Evolutionary conservation across 30 jellyfish, hydroid and myxozoan genomes (phyloP), one percentile per base, ranked within the genome.

Genomic region (Cassiopea xamachana): DNA sequence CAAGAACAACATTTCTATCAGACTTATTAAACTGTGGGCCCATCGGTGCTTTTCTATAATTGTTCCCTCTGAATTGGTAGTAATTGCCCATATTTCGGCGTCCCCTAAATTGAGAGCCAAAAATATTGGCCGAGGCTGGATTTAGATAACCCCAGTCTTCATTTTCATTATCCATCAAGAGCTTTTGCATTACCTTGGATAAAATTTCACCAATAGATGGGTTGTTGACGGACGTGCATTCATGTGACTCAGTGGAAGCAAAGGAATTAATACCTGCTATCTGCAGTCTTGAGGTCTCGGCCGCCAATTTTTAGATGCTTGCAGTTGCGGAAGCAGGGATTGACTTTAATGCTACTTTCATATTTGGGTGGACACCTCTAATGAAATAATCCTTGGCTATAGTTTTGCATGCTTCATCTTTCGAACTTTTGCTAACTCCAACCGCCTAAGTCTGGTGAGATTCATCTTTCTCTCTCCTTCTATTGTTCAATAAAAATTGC

Each of bases 391-490:
- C 64, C 12, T 55, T 55, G 64, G 64, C 64, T 6, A 55, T 55
- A 10, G 64, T 55, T 45, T 79, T 79, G 7, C 77, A 2, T 27
- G 87, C 50, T 14, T 49, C 1, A 79, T 79, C 79, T 2, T 79
- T 19, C 87, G 48, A 79, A 71, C 27, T 79, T 79, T 79, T n/a
- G 1, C 75, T 50, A 79, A 79, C 51, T 79, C 80, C 18, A 79
- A 12, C 60, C 6, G 51, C 27, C 48, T 79, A 49, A 43, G 87
- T 79, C 48, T 79, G 87, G 51, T 80, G 48, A 17, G 73, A 47
- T 79, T 79, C 87, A 14, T 79, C 87, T 47, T 72, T 15, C 87
- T 79, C 60, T 79, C 87, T 2, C 48, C 27, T 79, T 18, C 77
- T 7, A 50, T 60, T 79, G 73, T 79, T 79, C 43, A 79, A 48